Base-by-base conservation (phyloP, 2,888 invertebrate genomes). In the Chironomus tentans region DNA sequence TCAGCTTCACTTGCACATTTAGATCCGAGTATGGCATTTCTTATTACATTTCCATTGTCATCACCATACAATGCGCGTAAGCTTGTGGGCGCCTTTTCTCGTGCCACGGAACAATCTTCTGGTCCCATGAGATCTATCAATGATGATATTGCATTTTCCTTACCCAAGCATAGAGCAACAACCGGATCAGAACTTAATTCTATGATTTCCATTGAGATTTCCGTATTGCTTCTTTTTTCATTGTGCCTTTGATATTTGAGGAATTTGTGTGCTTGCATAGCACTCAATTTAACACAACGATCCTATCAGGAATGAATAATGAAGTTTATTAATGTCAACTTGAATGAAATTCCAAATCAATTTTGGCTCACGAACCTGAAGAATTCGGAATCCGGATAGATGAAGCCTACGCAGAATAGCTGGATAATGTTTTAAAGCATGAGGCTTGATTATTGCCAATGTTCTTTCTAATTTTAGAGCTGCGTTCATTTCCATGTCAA, bases 101-200 rank as follows among this genome's bases (percentile, higher is more conserved):
- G 13, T 10, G 72, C 72, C 0, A 72, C 18, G 3, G 61, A 62
- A 62, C 28, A 72, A 72, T 38, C n/a, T 62, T 72, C 72, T 18
- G 72, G 72, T 61, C 72, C 72, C 72, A 72, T 72, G 7, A 72
- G 56, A 15, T 38, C 15, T 18, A 61, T 61, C 72, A 61, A 72
- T 50, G n/a, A 62, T 28, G 28, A 38, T n/a, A 72, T 38, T 18
- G 72, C 72, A 24, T 72, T 46, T 56, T 21, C n/a, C 6, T 61
- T 38, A 6, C 3, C 24, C 7, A 72, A 62, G 28, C 28, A 48
- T 0, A 72, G 46, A 38, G 24, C 72, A 72, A 72, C 62, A n/a
- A 72, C 2, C 1, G 72, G 61, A 13, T 62, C 38, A 12, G 72
- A 72, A 18, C 62, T 21, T n/a, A 28, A 72, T 18, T 7, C 22